These are phyloP conservation scores for Lamellibrachia satsuma DNA, from an alignment of 2,888 invertebrate genomes.

Conservation along the genomic window DNA sequence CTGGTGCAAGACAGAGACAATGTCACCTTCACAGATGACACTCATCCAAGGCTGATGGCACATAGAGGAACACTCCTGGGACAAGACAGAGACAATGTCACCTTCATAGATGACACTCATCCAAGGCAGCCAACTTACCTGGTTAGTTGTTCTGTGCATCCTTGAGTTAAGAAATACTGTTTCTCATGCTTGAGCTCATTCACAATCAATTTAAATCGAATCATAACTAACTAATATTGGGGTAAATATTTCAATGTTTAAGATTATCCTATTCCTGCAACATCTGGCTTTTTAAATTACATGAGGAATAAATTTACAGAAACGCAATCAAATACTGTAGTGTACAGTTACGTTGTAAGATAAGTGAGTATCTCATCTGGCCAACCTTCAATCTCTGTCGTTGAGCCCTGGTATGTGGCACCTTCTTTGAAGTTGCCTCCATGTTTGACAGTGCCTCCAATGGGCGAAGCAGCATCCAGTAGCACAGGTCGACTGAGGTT, in stretches of 20 bases:
- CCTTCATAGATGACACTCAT: too few species aligned
- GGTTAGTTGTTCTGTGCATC: too few species aligned
- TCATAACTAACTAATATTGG: neutral
- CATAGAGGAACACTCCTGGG: too few species aligned
- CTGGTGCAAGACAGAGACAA: too few species aligned
- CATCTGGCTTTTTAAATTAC: neutral
- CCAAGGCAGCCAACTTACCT: too few species aligned
- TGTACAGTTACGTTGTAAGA: neutral
- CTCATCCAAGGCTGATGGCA: too few species aligned
- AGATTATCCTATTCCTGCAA: neutral
- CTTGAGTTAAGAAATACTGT: too few species aligned
- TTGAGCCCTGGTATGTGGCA: neutral
- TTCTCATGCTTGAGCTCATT: neutral
- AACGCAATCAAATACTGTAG: neutral
- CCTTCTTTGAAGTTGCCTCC: neutral
- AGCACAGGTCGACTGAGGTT: constrained; percentile 3
- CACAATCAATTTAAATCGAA: neutral
- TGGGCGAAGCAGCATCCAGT: neutral
- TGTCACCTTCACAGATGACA: too few species aligned
- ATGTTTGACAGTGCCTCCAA: neutral
- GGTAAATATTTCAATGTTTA: neutral
- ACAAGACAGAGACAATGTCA: too few species aligned
- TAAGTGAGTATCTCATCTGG: neutral
- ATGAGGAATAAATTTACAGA: neutral
- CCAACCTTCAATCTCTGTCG: neutral